These are phyloP conservation scores for Bubo blakistoni DNA, from an alignment of 2,113 vertebrate genomes.

Conservation along the genomic window DNA sequence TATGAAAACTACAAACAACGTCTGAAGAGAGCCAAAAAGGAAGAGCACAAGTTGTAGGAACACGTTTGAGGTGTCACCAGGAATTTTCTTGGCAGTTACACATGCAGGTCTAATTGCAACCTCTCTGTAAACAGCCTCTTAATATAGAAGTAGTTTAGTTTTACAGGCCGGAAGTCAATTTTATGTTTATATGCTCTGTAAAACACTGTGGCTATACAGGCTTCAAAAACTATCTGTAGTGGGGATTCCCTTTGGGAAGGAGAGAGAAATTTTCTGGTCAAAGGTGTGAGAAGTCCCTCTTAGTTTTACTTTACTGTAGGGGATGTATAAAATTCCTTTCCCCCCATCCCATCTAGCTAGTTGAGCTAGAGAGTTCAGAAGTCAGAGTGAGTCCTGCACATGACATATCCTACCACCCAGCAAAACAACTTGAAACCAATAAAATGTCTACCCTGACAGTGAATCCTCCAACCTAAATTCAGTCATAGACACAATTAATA, in stretches of 20 bases:
- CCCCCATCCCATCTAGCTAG: background rate
- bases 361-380: background rate
- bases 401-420: background rate
- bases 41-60: background rate
- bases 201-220: background rate
- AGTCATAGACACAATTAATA: background rate
- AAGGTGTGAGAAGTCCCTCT: background rate
- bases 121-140: background rate
- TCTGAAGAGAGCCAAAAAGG: background rate
- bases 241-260: background rate
- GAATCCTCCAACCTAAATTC: background rate
- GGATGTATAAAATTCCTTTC: background rate
- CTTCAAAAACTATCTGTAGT: background rate
- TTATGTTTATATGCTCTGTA: background rate
- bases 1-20: background rate
- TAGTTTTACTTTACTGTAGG: background rate
- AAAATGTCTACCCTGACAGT: background rate
- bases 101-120: background rate
- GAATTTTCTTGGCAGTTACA: background rate
- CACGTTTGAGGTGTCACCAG: background rate
- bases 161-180: background rate
- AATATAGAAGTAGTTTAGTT: background rate
- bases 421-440: background rate
- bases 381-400: background rate
- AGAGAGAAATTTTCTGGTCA: background rate